Evolutionary conservation across 2,888 invertebrate species (phyloP).

Genomic region (Julus scandinavius): DNA sequence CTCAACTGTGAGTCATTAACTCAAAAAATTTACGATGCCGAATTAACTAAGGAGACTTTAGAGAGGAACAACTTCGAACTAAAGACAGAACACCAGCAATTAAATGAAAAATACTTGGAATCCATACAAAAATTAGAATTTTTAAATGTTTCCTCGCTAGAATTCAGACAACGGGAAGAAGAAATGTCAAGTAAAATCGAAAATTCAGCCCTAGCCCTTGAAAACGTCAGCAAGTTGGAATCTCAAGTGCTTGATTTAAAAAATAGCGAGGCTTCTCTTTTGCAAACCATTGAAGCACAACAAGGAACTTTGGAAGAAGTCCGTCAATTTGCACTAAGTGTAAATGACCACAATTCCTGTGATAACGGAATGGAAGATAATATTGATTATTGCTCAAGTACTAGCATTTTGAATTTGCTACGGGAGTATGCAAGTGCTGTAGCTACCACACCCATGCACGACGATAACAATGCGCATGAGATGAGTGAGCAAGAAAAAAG

Average conservation of each 20-base stretch:
- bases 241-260: not conserved
- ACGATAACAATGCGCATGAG: not conserved
- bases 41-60: not conserved
- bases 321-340: not conserved
- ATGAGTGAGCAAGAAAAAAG: not conserved
- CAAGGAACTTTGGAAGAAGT: conserved; percentile 15
- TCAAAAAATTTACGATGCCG: not conserved
- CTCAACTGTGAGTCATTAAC: not conserved
- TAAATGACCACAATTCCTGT: not conserved
- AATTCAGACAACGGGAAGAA: not conserved
- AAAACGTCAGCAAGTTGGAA: not conserved
- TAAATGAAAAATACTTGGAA: not conserved
- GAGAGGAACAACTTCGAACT: not conserved
- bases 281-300: not conserved
- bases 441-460: not conserved
- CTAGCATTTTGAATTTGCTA: not conserved
- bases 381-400: not conserved
- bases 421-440: not conserved
- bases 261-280: not conserved
- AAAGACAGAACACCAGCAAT: not conserved
- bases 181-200: conserved; percentile 21
- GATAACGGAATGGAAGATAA: not conserved
- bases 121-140: not conserved
- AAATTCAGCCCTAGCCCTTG: not conserved
- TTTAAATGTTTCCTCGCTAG: not conserved